phyloP scores from a whole-genome alignment of 2,797 vertebrate genomes.

The Pampus argenteus region DNA sequence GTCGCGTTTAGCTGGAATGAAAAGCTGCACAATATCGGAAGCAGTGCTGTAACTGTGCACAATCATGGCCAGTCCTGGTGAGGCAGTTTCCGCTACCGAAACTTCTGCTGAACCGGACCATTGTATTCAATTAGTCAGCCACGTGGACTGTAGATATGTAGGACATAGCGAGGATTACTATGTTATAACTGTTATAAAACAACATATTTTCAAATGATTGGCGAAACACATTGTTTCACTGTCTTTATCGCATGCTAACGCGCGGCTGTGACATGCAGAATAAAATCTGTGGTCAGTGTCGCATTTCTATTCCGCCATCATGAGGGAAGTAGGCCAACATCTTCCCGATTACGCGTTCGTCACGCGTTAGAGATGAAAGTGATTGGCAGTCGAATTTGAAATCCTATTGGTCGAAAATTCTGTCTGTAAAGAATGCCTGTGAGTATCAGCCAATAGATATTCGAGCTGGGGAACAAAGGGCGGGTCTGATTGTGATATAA shows the following conservation, averaged over 20 bases:
- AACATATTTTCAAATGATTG: accelerated
- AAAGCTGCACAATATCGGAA: constrained; percentile 2
- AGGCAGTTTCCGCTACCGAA: constrained; percentile 22
- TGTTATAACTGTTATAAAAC: neutral
- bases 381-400: constrained; percentile 52
- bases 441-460: constrained; percentile 61
- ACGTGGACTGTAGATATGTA: constrained; percentile 54
- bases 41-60: neutral
- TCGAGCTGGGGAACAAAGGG: constrained; percentile 22
- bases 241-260: accelerated
- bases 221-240: accelerated
- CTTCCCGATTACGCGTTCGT: constrained; percentile 50
- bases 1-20: constrained; percentile 3
- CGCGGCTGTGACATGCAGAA: neutral
- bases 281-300: constrained; percentile 9
- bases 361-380: constrained; percentile 45
- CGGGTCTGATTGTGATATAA: constrained; percentile 47
- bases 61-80: constrained; percentile 6
- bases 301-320: constrained; percentile 47
- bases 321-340: constrained; percentile 56
- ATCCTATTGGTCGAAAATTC: constrained; percentile 46
- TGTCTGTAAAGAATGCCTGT: neutral
- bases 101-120: constrained; percentile 18
- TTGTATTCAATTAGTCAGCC: constrained; percentile 44
- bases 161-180: accelerated